These are phyloP conservation scores for Lagocephalus sceleratus DNA, from an alignment of 2,797 vertebrate genomes.

Conservation along the genomic window DNA sequence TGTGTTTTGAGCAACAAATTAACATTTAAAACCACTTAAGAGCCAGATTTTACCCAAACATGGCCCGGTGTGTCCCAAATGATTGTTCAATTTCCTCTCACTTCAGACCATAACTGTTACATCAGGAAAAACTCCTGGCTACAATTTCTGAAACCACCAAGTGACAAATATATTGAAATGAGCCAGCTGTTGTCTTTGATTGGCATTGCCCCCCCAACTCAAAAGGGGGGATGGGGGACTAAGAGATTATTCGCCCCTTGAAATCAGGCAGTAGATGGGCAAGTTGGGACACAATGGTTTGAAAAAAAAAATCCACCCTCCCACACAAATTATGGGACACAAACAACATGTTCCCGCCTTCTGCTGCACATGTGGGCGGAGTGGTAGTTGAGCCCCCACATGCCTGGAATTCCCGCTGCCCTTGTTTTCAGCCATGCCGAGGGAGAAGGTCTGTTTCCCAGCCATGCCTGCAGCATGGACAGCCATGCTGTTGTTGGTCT, in stretches of 20 bases:
- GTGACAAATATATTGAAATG: too few relatives aligned
- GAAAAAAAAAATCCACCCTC: neutral
- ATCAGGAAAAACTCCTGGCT: too few relatives aligned
- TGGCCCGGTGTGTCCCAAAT: too few relatives aligned
- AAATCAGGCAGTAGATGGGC: neutral
- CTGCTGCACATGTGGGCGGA: too few relatives aligned
- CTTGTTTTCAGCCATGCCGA: slow-evolving; percentile 24
- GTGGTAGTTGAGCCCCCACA: too few relatives aligned
- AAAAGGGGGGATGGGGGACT: too few relatives aligned
- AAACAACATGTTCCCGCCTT: neutral
- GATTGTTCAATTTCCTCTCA: too few relatives aligned
- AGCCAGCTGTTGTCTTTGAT: too few relatives aligned
- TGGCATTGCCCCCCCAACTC: too few relatives aligned
- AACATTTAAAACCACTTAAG: slow-evolving; percentile 15
- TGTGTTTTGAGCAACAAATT: neutral
- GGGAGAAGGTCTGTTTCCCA: neutral
- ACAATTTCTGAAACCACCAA: too few relatives aligned
- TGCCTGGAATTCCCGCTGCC: slow-evolving; percentile 31
- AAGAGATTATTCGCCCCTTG: too few relatives aligned
- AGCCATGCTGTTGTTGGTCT: slow-evolving; percentile 43
- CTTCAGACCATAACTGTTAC: too few relatives aligned
- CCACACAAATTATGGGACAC: slow-evolving; percentile 1
- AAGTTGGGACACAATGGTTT: slow-evolving; percentile 5
- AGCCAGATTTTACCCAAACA: neutral
- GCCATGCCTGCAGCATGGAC: slow-evolving; percentile 32